A percentile compares a stretch with the other conserved stretches of the same genome.
These are phyloP conservation scores for Mythimna loreyi DNA, from an alignment of 2,888 invertebrate species.

Conservation along the genomic window DNA sequence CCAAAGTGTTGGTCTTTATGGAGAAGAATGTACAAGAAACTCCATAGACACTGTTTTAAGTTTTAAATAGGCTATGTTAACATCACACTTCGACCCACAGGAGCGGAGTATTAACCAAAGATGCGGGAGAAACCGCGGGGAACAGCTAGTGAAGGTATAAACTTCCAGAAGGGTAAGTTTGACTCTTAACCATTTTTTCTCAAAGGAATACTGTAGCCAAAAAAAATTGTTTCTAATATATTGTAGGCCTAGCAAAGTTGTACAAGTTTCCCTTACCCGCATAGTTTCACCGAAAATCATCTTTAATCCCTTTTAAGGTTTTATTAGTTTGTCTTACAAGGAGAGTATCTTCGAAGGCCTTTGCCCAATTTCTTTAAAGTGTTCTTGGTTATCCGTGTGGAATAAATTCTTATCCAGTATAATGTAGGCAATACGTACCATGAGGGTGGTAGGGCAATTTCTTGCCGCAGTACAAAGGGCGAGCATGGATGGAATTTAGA, in stretches of 20 bases:
- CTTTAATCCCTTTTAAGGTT: slow-evolving; percentile 55
- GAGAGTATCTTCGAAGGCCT: slow-evolving; percentile 46
- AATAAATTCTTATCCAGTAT: slow-evolving; percentile 80
- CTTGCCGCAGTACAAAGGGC: slow-evolving; percentile 76
- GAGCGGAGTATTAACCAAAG: too few relatives aligned
- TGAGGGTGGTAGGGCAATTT: slow-evolving; percentile 69
- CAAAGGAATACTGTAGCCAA: neutral
- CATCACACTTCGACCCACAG: too few relatives aligned
- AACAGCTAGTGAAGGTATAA: neutral
- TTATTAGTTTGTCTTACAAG: slow-evolving; percentile 60
- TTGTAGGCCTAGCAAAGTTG: slow-evolving; percentile 17
- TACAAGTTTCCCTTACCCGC: slow-evolving; percentile 29
- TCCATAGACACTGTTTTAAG: too few relatives aligned
- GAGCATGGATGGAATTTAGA: slow-evolving; percentile 83
- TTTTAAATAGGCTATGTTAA: too few relatives aligned
- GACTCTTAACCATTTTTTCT: neutral
- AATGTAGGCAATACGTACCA: slow-evolving; percentile 71
- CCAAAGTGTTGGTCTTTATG: too few relatives aligned
- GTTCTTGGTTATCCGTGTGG: slow-evolving; percentile 73
- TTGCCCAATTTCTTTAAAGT: slow-evolving; percentile 71
- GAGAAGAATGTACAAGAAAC: too few relatives aligned
- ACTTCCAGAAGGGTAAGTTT: neutral
- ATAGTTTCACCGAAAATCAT: slow-evolving; percentile 49
- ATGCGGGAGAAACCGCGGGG: too few relatives aligned
- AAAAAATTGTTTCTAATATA: slow-evolving; percentile 39